Base-by-base conservation (phyloP, 2,888 invertebrate species). In the Cosmia pyralina region DNA sequence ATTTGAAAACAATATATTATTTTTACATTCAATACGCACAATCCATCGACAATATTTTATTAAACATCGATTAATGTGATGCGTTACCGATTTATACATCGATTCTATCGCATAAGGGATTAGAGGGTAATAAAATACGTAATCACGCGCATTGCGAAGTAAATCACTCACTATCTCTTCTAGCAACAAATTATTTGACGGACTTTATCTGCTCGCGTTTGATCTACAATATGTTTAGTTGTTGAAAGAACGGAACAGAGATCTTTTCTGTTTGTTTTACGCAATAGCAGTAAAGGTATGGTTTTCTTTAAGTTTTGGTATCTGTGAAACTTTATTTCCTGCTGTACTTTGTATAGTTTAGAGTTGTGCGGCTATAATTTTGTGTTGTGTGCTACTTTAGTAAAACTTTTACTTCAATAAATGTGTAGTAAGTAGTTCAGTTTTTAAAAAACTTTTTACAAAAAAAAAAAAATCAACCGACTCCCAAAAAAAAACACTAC, bases 131-230 rank as follows among this genome's bases (percentile, higher is more conserved):
- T 87, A 83, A 82, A 89, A 83, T 74, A 85, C 55, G 75, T 73
- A 72, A 69, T 84, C 81, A 63, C 57, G 71, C 68, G 64, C 75
- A 74, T 74, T 77, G n/a, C 64, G 28, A 58, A 81, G 81, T 90
- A 87, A 89, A 90, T 92, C 90, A 88, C 76, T 91, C 88, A 64
- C 69, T 87, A 82, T 86, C 84, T 84, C 81, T 83, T 88, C 85
- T 84, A 76, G 85, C 83, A 70, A 87, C 90, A 87, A 89, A 88
- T 89, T 82, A 82, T 80, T 77, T 74, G 85, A 85, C 76, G 74
- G 77, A 83, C 82, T 86, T 87, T 85, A 87, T 79, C 82, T 79
- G 66, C 13, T 75, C 77, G 66, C 81, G 87, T 92, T 92, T 92
- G 92, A 92, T 92, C 88, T 85, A 65, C 58, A 71, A 66, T 72